A percentile compares a stretch with the other conserved stretches of the same genome.
phyloP scores from a whole-genome alignment of 1,140 invertebrate genomes.

The Drosophila prosaltans region DNA sequence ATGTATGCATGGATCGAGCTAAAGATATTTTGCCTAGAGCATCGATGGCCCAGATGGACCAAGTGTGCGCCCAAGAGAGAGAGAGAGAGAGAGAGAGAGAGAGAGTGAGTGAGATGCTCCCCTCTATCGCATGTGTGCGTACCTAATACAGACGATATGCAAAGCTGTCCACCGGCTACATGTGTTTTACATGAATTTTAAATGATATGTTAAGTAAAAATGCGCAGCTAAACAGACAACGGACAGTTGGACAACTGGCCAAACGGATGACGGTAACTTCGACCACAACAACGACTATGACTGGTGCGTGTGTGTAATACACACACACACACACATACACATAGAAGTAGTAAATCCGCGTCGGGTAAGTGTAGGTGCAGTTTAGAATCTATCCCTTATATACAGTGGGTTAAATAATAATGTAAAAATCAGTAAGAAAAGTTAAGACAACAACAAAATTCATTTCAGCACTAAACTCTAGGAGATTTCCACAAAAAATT shows the following conservation, averaged over 20 bases:
- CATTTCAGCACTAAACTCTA: no score
- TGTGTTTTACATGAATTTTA: slow-evolving; percentile 82
- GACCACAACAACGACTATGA: slow-evolving; percentile 23
- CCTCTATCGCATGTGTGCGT: slow-evolving; percentile 15
- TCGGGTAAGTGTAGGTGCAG: slow-evolving; percentile 6
- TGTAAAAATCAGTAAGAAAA: neutral
- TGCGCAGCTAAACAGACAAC: slow-evolving; percentile 77
- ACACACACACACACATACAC: slow-evolving; percentile 11
- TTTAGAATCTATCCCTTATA: neutral
- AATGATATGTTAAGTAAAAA: slow-evolving; percentile 82
- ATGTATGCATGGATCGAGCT: neutral
- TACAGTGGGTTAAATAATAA: neutral
- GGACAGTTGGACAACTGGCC: slow-evolving; percentile 31
- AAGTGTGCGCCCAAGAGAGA: no score
- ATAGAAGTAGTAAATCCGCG: neutral
- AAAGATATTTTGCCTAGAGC: neutral
- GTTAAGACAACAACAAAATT: no score
- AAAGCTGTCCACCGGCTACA: slow-evolving; percentile 71
- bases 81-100: no score
- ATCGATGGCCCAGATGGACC: slow-evolving; percentile 7
- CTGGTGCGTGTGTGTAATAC: slow-evolving; percentile 37
- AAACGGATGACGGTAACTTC: no score
- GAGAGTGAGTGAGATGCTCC: neutral
- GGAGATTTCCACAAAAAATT: no score
- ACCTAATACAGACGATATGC: slow-evolving; percentile 79